These are phyloP conservation scores for Mormyrus hasselquistii DNA, from an alignment of 2,797 vertebrate species.

Conservation along the genomic window DNA sequence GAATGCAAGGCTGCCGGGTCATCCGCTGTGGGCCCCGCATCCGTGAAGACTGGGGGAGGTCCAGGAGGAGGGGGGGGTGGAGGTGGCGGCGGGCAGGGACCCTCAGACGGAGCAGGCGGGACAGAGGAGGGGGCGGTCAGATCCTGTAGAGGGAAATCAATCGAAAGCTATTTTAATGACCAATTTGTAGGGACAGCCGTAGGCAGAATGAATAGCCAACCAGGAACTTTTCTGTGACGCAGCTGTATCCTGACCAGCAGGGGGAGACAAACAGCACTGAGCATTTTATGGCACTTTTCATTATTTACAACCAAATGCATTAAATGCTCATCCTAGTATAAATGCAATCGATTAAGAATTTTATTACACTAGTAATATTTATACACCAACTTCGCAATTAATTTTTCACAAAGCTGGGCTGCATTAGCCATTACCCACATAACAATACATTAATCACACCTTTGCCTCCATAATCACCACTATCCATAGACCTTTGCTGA, in stretches of 20 bases:
- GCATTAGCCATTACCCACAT: not conserved
- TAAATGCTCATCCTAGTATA: not conserved
- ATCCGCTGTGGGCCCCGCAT: constrained; percentile 54
- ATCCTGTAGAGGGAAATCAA: constrained; percentile 47
- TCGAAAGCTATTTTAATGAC: not conserved
- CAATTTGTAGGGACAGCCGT: not conserved
- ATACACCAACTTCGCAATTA: not conserved
- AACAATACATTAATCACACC: not conserved
- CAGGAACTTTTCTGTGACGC: not conserved
- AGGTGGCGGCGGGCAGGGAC: constrained; percentile 51
- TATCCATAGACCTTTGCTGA: not conserved
- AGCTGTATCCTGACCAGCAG: constrained; percentile 47
- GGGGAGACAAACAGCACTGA: constrained; percentile 32
- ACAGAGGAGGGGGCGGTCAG: constrained; percentile 65
- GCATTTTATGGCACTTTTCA: not conserved
- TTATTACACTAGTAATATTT: not conserved
- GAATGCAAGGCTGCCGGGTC: constrained; percentile 63
- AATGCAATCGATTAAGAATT: not conserved
- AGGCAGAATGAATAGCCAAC: not conserved
- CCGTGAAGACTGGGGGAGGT: constrained; percentile 65
- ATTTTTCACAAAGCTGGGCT: not conserved
- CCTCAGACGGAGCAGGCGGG: constrained; percentile 43
- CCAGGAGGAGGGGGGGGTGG: constrained; percentile 74
- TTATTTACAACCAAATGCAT: not conserved
- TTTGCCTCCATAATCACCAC: not conserved